phyloP scores from a whole-genome alignment of 2,113 vertebrate species.

The Alces alces region DNA sequence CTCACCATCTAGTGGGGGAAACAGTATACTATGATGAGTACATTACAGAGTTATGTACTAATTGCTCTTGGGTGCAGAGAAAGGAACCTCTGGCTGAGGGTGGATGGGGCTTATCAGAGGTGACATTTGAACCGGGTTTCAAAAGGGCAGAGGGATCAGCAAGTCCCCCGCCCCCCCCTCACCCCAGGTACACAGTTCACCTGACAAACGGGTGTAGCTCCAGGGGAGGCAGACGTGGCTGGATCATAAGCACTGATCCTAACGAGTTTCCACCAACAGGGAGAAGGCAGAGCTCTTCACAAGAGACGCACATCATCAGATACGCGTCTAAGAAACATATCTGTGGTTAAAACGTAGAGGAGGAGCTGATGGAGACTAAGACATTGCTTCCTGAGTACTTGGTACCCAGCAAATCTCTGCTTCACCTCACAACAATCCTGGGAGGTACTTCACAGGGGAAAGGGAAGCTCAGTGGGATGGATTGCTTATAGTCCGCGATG shows the following conservation, averaged over 20 bases:
- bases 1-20: not conserved
- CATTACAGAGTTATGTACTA: not conserved
- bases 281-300: not conserved
- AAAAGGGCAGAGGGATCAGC: not conserved
- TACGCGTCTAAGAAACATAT: not conserved
- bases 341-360: not conserved
- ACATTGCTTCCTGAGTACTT: not conserved
- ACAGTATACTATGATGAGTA: too few relatives aligned
- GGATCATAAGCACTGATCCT: not conserved
- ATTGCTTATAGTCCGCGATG: not conserved
- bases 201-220: not conserved
- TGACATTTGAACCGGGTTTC: not conserved
- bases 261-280: accelerated
- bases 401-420: not conserved
- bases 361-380: not conserved
- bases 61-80: too few relatives aligned
- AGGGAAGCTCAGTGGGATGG: not conserved
- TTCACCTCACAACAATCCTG: not conserved
- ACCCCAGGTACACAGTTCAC: not conserved
- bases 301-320: not conserved
- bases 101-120: not conserved
- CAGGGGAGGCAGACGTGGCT: not conserved
- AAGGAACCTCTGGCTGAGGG: not conserved
- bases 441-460: not conserved
- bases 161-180: not conserved